A percentile compares a stretch with the other conserved stretches of the same genome.
phyloP scores from a whole-genome alignment of 2,797 vertebrate species.

The Geotria australis region DNA sequence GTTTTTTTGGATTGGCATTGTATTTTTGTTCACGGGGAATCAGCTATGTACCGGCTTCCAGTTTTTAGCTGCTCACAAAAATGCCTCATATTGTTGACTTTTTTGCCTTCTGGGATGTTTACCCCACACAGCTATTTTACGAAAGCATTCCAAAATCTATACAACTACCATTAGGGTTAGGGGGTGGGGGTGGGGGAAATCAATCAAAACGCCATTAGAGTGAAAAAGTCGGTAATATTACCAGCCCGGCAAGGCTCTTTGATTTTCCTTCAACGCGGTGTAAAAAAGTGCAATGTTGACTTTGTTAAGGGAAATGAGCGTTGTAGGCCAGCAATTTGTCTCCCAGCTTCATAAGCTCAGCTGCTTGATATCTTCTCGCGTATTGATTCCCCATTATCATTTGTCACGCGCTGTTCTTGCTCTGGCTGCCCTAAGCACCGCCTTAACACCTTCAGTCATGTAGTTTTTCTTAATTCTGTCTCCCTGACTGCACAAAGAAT shows the following conservation, averaged over 20 bases:
- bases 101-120: conserved; percentile 99
- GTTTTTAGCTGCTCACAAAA: conserved; percentile 98
- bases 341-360: conserved; percentile 99
- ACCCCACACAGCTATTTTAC: conserved; percentile 99
- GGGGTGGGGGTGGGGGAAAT: conserved; percentile 38
- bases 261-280: conserved; percentile 99
- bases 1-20: conserved; percentile 17
- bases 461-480: too few relatives aligned
- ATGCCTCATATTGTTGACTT: conserved; percentile 74
- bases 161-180: conserved; percentile 91
- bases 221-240: conserved; percentile 99
- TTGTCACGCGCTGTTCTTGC: conserved; percentile 99
- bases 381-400: conserved; percentile 99
- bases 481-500: too few relatives aligned
- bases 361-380: conserved; percentile 99
- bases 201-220: conserved; percentile 99
- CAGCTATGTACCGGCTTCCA: conserved; percentile 46
- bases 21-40: conserved; percentile 13
- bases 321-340: conserved; percentile 99
- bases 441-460: too few relatives aligned
- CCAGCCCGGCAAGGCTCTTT: conserved; percentile 99
- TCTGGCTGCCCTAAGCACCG: conserved; percentile 11
- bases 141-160: conserved; percentile 99
- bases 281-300: conserved; percentile 98
- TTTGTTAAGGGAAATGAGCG: conserved; percentile 99